Conservation (phyloP, 1,140 invertebrate genomes). For the Eurosta solidaginis region DNA sequence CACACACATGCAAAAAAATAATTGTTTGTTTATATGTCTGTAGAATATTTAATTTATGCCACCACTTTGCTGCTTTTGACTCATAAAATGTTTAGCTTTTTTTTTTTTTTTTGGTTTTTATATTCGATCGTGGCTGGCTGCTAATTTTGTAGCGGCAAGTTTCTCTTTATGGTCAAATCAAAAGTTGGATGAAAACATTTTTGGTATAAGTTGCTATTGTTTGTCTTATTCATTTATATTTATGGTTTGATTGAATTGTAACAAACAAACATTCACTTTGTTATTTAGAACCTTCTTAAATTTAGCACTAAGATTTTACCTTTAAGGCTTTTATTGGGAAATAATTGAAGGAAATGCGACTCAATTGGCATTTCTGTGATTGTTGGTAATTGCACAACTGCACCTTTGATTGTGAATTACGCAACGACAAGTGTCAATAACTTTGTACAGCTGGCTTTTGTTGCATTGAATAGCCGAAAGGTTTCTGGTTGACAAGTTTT, state of each 20-base stretch:
- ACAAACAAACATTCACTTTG: neutral
- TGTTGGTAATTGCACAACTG: neutral
- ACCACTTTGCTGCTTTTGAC: slow-evolving; percentile 23
- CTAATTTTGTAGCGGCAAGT: slow-evolving; percentile 14
- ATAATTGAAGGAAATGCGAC: neutral
- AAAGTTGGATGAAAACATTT: neutral
- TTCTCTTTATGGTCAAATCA: slow-evolving; percentile 9
- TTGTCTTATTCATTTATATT: neutral
- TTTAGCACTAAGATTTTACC: neutral
- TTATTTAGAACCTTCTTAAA: neutral
- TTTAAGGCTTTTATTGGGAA: neutral
- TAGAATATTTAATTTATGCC: neutral
- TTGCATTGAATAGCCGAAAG: neutral
- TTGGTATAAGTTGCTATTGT: neutral
- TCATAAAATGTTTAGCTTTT: slow-evolving; percentile 3
- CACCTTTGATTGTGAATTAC: neutral
- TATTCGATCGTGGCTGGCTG: neutral
- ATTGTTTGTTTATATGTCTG: too few relatives aligned
- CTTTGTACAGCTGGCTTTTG: neutral
- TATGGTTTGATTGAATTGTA: slow-evolving; percentile 3
- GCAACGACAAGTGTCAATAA: neutral
- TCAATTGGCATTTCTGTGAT: neutral
- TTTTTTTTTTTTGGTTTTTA: neutral
- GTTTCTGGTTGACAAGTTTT: neutral
- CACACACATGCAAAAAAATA: neutral